Evolutionary conservation across 2,797 vertebrate species (phyloP).

Genomic region (Acanthiza pusilla): DNA sequence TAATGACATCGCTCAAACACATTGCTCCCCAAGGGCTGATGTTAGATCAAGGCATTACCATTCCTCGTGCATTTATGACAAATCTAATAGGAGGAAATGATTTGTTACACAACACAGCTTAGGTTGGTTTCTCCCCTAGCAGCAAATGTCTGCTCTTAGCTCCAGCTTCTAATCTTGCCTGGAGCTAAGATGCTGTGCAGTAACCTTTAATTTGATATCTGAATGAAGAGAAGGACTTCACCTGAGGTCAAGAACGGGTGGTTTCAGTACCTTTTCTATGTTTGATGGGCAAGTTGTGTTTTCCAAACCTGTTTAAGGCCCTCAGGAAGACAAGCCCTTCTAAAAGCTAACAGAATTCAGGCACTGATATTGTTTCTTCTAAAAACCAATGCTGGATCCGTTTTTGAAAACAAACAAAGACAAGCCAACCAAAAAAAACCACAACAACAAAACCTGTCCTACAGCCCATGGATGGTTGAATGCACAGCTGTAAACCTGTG

Average conservation of each 20-base stretch:
- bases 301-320: background rate
- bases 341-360: background rate
- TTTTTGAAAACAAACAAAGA: background rate
- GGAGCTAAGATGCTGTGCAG: background rate
- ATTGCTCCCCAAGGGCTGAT: slow-evolving; percentile 53
- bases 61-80: slow-evolving; percentile 49
- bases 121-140: background rate
- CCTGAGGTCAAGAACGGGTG: background rate
- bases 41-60: slow-evolving; percentile 45
- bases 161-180: background rate
- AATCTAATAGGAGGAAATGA: slow-evolving; percentile 27
- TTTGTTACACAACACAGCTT: slow-evolving; percentile 25
- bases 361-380: background rate
- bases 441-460: background rate
- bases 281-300: background rate
- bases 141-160: background rate
- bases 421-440: background rate
- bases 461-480: background rate
- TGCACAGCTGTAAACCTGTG: background rate
- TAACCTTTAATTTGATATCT: background rate
- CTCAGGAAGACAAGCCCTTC: background rate
- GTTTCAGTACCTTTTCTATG: background rate
- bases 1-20: slow-evolving; percentile 62
- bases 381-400: background rate
- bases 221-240: background rate